phyloP scores from a whole-genome alignment of 2,797 vertebrate genomes.

The Pyrocephalus nanus region DNA sequence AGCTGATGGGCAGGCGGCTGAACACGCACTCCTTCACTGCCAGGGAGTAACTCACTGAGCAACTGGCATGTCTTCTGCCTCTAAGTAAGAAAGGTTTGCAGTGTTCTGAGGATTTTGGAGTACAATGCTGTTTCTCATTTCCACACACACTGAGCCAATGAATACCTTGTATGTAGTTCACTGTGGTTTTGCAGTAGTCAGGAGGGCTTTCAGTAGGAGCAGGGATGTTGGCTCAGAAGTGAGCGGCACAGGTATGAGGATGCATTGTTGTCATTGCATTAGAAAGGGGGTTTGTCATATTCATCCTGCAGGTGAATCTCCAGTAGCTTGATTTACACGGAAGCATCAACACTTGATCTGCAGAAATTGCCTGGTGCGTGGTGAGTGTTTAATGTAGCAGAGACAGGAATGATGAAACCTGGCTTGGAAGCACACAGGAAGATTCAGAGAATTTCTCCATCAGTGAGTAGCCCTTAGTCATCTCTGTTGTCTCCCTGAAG shows the following conservation, averaged over 20 bases:
- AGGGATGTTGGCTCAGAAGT: not conserved
- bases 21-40: not conserved
- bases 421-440: not conserved
- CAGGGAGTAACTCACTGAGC: not conserved
- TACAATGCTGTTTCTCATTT: not conserved
- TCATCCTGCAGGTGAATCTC: not conserved
- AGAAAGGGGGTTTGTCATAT: not conserved
- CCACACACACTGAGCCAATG: rapidly evolving
- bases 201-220: not conserved
- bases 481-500: not conserved
- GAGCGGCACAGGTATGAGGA: not conserved
- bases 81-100: not conserved
- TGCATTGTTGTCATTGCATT: not conserved
- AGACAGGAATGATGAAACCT: not conserved
- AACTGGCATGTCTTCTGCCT: not conserved
- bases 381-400: not conserved
- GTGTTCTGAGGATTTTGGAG: not conserved
- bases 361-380: rapidly evolving
- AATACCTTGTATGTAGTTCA: not conserved
- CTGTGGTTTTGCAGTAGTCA: not conserved
- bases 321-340: not conserved
- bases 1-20: not conserved
- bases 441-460: not conserved
- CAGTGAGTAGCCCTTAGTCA: not conserved
- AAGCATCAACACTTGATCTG: not conserved